These are phyloP conservation scores for Python bivittatus DNA, from an alignment of 2,113 vertebrate species.

Conservation along the genomic window DNA sequence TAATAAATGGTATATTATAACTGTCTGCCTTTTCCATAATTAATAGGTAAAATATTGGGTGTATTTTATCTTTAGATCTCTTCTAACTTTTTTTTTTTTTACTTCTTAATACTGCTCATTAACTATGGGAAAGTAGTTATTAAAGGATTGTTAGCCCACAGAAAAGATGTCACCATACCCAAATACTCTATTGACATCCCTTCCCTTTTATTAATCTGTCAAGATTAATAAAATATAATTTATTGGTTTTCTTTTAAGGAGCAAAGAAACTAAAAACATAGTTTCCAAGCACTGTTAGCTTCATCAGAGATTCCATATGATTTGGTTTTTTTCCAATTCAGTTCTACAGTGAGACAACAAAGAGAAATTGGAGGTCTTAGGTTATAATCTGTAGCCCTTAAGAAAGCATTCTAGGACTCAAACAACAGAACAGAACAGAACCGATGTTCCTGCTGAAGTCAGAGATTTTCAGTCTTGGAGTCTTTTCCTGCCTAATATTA, in stretches of 20 bases:
- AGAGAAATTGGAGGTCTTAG: not conserved
- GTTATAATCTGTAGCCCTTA: not conserved
- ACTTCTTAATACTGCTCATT: not conserved
- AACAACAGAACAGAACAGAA: not conserved
- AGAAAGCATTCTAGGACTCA: not conserved
- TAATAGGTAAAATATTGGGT: not conserved
- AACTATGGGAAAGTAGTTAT: constrained; percentile 12
- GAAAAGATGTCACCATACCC: not conserved
- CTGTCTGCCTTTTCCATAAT: not conserved
- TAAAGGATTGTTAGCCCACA: not conserved
- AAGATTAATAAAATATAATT: not conserved
- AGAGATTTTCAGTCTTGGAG: not conserved
- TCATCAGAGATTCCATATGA: not conserved
- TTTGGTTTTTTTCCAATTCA: constrained; percentile 7
- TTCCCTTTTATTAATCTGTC: not conserved
- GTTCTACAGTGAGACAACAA: not conserved
- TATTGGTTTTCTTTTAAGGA: not conserved
- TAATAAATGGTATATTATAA: constrained; percentile 2
- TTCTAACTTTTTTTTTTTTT: not conserved
- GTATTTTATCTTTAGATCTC: not conserved
- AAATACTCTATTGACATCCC: not conserved
- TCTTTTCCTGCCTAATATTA: not conserved
- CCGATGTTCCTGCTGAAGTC: not conserved
- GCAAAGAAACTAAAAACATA: not conserved
- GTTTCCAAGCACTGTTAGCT: constrained; percentile 7